A percentile compares a stretch with the other conserved stretches of the same genome.
Conservation (phyloP, 1,140 invertebrate genomes). For the Neodiprion lecontei region DNA sequence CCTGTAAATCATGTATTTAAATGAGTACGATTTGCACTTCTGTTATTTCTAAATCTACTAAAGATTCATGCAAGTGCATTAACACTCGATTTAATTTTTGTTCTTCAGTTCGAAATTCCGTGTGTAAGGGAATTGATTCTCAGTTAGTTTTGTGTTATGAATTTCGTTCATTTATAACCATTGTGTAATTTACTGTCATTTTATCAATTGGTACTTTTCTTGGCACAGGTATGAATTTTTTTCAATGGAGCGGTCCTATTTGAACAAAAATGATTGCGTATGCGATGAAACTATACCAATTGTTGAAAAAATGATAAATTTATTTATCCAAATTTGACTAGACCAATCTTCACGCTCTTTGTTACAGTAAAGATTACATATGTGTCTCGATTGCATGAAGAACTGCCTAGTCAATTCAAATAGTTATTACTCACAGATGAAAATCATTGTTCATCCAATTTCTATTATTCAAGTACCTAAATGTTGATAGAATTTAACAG, state of each 20-base stretch:
- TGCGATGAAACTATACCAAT: not conserved
- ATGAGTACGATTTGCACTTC: too few relatives aligned
- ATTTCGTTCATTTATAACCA: not conserved
- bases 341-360: not conserved
- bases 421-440: not conserved
- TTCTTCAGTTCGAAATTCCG: not conserved
- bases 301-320: not conserved
- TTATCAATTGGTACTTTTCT: not conserved
- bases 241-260: slow-evolving; percentile 1
- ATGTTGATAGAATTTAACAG: slow-evolving; percentile 15
- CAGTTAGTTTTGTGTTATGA: not conserved
- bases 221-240: not conserved
- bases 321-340: not conserved
- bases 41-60: too few relatives aligned
- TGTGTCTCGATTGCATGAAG: not conserved
- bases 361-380: too few relatives aligned
- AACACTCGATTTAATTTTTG: too few relatives aligned
- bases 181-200: not conserved
- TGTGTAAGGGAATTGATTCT: not conserved
- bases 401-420: not conserved
- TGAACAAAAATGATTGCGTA: slow-evolving; percentile 1
- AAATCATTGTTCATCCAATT: slow-evolving; percentile 8
- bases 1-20: too few relatives aligned
- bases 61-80: too few relatives aligned
- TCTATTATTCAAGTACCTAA: slow-evolving; percentile 12